A percentile compares a stretch with the other conserved stretches of the same genome.
Conservation (phyloP, 2,888 invertebrate species). For the Thysanoteuthis rhombus region DNA sequence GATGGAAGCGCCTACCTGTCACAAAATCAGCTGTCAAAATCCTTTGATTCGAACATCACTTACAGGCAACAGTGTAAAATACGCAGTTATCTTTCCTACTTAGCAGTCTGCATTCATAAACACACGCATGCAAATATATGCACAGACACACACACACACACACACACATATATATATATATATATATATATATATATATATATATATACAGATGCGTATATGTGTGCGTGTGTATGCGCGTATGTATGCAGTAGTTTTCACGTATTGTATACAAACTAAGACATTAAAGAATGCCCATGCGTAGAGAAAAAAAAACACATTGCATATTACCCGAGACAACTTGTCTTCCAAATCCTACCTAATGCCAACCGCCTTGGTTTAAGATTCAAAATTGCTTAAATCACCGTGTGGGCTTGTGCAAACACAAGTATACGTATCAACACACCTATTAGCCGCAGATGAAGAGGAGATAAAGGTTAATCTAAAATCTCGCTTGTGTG, state of each 20-base stretch:
- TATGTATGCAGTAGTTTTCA: neutral
- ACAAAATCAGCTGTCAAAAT: too few relatives aligned
- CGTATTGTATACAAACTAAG: neutral
- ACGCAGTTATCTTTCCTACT: too few relatives aligned
- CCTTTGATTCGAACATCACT: too few relatives aligned
- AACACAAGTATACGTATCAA: neutral
- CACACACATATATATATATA: too few relatives aligned
- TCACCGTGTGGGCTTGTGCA: neutral
- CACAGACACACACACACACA: too few relatives aligned
- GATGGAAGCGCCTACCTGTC: too few relatives aligned
- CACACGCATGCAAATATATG: too few relatives aligned
- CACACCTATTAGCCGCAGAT: neutral
- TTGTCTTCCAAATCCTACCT: neutral
- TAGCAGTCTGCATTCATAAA: too few relatives aligned
- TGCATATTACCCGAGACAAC: neutral
- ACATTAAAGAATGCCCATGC: neutral
- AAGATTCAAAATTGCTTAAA: neutral
- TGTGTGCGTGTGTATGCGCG: neutral
- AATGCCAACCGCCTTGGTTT: neutral
- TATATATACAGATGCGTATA: too few relatives aligned
- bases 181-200: too few relatives aligned
- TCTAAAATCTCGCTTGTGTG: neutral
- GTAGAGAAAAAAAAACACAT: neutral
- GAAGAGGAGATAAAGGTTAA: neutral
- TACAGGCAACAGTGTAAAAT: too few relatives aligned